A percentile compares a stretch with the other conserved stretches of the same genome.
These are phyloP conservation scores for Acanthosepion pharaonis DNA, from an alignment of 2,888 invertebrate genomes.

Conservation along the genomic window DNA sequence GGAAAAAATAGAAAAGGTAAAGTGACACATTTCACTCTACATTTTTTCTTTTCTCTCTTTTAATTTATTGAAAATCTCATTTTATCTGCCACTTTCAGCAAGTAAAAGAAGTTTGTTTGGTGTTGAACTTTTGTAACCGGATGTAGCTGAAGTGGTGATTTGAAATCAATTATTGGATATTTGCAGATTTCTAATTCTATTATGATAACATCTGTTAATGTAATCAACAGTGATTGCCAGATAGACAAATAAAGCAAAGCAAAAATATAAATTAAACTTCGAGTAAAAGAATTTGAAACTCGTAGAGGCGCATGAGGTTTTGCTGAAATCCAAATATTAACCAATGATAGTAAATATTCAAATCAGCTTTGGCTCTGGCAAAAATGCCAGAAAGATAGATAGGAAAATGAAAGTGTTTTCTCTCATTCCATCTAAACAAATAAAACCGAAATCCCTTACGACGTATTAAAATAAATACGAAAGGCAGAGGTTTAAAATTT, in stretches of 20 bases:
- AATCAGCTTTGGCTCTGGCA: no score
- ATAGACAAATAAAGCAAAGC: background rate
- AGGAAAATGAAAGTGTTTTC: no score
- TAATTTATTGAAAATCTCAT: background rate
- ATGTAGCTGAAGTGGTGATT: background rate
- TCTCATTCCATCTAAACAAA: no score
- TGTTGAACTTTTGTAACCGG: background rate
- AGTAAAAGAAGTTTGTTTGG: background rate
- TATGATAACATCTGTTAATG: background rate
- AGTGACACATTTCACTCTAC: background rate
- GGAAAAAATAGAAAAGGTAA: background rate
- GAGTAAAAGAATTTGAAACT: background rate
- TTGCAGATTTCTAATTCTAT: background rate
- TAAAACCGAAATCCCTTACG: no score
- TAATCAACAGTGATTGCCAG: background rate
- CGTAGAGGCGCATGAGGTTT: background rate
- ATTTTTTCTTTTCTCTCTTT: background rate
- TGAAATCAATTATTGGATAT: constrained; percentile 18
- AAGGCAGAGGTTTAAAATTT: no score
- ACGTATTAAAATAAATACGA: no score
- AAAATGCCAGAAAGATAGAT: no score
- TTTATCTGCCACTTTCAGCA: background rate
- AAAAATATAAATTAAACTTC: background rate
- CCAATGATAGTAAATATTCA: background rate
- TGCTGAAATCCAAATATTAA: background rate